Conservation (phyloP, 2,113 vertebrate species). For the Megaceryle maxima region DNA sequence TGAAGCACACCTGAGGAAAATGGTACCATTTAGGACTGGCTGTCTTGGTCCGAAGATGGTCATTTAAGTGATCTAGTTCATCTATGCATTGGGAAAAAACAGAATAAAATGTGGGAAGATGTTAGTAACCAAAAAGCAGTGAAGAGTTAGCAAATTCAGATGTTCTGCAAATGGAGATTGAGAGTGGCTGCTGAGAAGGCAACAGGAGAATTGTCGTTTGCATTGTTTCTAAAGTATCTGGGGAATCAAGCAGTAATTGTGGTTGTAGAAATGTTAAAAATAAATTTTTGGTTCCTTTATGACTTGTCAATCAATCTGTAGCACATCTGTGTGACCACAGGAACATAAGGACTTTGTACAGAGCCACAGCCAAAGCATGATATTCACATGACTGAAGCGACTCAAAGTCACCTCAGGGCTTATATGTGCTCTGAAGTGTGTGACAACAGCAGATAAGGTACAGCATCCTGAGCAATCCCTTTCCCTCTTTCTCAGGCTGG, state of each 20-base stretch:
- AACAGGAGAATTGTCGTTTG: background rate
- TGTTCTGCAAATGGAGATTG: background rate
- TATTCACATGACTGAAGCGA: background rate
- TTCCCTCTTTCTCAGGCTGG: too few relatives aligned
- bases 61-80: background rate
- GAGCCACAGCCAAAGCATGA: fast-evolving
- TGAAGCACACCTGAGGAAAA: background rate
- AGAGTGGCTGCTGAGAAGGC: background rate
- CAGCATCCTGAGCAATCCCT: fast-evolving
- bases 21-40: background rate
- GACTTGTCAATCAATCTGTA: background rate
- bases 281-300: background rate
- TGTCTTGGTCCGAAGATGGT: background rate
- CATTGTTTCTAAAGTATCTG: background rate
- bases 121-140: background rate
- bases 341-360: background rate
- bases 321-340: background rate
- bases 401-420: background rate
- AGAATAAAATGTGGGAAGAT: background rate
- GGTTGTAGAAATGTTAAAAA: background rate
- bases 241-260: background rate
- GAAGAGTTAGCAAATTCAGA: background rate
- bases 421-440: background rate
- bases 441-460: background rate
- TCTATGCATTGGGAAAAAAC: background rate